Conservation (phyloP, 1,140 invertebrate species). For the Triops longicaudatus region DNA sequence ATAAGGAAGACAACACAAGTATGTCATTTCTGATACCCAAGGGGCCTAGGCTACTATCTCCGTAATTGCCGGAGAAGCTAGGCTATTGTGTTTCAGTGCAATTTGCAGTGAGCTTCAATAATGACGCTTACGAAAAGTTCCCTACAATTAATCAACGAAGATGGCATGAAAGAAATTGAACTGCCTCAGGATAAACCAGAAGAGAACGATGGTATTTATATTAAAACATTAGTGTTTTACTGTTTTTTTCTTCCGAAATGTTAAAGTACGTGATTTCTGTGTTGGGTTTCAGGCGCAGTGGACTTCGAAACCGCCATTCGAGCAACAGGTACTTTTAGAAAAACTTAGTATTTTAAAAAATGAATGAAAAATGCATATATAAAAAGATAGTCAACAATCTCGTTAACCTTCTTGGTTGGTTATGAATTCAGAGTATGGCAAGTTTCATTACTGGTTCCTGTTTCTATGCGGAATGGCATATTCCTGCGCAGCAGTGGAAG, state of each 20-base stretch:
- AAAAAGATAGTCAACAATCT: background rate
- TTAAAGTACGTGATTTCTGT: background rate
- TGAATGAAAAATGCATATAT: no score
- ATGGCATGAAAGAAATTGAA: background rate
- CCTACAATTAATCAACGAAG: background rate
- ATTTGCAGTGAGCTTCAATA: background rate
- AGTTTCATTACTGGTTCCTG: conserved; percentile 81
- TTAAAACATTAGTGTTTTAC: background rate
- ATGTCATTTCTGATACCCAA: no score
- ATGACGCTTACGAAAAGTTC: background rate
- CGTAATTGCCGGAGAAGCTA: no score
- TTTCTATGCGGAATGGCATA: conserved; percentile 84
- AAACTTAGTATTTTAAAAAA: no score
- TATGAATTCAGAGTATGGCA: conserved; percentile 65
- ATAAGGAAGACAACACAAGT: no score
- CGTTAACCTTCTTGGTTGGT: background rate
- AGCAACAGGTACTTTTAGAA: conserved; percentile 30
- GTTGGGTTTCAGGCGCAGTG: conserved; percentile 19
- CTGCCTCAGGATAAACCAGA: background rate
- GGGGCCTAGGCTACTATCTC: no score
- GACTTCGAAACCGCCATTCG: conserved; percentile 29
- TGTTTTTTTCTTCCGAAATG: background rate
- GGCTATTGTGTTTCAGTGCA: background rate
- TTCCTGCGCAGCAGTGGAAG: conserved; percentile 90
- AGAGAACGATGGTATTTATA: background rate